Base-by-base conservation (phyloP, 1,140 invertebrate species). In the Piezodorus guildinii region DNA sequence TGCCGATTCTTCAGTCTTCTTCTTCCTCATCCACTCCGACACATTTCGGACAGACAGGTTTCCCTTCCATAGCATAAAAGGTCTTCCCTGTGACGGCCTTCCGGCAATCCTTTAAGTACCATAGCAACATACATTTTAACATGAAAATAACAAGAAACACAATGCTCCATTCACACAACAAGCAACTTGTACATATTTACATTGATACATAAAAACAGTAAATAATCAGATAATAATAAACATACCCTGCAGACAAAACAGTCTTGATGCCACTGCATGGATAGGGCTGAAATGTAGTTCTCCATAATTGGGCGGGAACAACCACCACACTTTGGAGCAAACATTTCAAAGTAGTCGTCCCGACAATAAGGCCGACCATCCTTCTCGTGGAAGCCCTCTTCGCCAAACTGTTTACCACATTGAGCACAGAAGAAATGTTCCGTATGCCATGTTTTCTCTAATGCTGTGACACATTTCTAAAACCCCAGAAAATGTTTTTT, bases 341-440 rank as follows among this genome's bases (percentile, higher is more conserved):
- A 99, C 87, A 96, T 93, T 71, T 95, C 90, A 73, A 97, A 96
- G 77, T 97, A 99, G 73, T 98, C 95, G 64, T 90, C 87, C 54
- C 88, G 81, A 75, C 94, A 98, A 72, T 96, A 97, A 0, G 94
- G 91, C 73, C 94, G 93, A 25, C 91, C 91, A 69, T 95, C 91
- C 65, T 89, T 83, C 73, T 96, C 93, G 76, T 96, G 93, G 80
- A 94, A 96, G 16, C 92, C 94, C 59, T 97, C 94, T 70, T 97
- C 94, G 9, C 94, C 94, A 72, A 98, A 97, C 73, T 93, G 91
- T 73, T 94, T 90, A 56, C 94, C 94, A 76, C 96, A 98, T 72
- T 97, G 93, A 51, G 92, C 92, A 78, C 97, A 99, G 79, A 97
- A 95, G 82, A 99, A 99, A 78, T 98, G 96, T 75, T 99, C 95